Base-by-base conservation (phyloP, 2,888 invertebrate species). In the Nesidiocoris tenuis region DNA sequence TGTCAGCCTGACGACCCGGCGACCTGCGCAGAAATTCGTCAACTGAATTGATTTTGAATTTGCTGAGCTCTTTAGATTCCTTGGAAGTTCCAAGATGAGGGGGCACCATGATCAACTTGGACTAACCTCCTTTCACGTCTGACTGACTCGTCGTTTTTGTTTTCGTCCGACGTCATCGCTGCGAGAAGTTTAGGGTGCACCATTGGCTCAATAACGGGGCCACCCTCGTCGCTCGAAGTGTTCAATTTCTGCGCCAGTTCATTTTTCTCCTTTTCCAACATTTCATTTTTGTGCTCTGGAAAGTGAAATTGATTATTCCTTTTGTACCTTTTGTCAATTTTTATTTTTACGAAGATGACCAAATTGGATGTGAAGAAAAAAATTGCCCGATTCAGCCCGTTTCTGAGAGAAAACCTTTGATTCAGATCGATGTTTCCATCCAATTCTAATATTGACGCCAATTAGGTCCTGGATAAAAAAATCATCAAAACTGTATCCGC, bases 1-100 rank as follows among this genome's bases (percentile, higher is more conserved):
- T 72, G n/a, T 72, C 72, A 18, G 72, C 39, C 7, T 72, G 39
- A n/a, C 72, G 61, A 2, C 72, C 63, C 5, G 18, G 2, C 12
- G 72, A 61, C 54, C 72, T 70, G 59, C 59, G 19, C 5, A 5
- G n/a, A 59, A 22, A 39, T n/a, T n/a, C n/a, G n/a, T n/a, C n/a
- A n/a, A n/a, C n/a, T n/a, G n/a, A n/a, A n/a, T n/a, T n/a, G n/a
- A n/a, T n/a, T n/a, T n/a, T n/a, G n/a, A n/a, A n/a, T n/a, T n/a
- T n/a, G n/a, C n/a, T n/a, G n/a, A n/a, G n/a, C n/a, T n/a, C 3
- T 2, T 18, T 55, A 21, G 56, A 22, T 56, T 19, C 3, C 1
- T n/a, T 54, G 54, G 12, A 7, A n/a, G n/a, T n/a, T n/a, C n/a
- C n/a, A n/a, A n/a, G n/a, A n/a, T n/a, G n/a, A n/a, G n/a, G n/a